Evolutionary conservation across 2,797 vertebrate species (phyloP), one percentile per base, ranked within the genome.

Genomic region (Limnodromus scolopaceus): DNA sequence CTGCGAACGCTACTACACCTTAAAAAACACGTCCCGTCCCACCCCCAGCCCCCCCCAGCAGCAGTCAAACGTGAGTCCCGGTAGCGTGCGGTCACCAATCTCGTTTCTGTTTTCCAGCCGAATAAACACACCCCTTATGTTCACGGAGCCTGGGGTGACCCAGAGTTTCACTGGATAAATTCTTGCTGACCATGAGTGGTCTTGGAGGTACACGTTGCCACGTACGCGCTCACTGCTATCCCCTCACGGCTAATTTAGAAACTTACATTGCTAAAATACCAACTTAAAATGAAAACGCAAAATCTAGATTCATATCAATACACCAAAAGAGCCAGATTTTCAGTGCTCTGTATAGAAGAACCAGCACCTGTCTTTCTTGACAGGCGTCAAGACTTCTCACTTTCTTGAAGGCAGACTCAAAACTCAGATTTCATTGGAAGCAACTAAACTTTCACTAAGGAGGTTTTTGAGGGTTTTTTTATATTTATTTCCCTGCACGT

Each of bases 1-100:
- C 14, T 5, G 6, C 4, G 10, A 5, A 6, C 41, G 3, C 5
- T 2, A 0, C 0, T 1, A 0, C 1, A 1, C 36, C 6, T 16
- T 45, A 5, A 9, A 53, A 27, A 10, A 16, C 39, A 41, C 39
- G 16, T 15, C 39, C 39, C 15, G 15, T 6, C 39, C 39, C 27
- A 1, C 2, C 9, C 11, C 36, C 28, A n/a, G n/a, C 36, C 10
- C 1, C 1, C 2, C 46, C 23, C 43, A 15, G 57, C 61, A 27
- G 53, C 61, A 2, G 0, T 18, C 23, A 4, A 1, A 3, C 7
- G 6, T 2, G 58, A 30, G 43, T 24, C 49, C n/a, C 13, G 2
- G 0, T 3, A 9, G 16, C 14, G 0, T 4, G 81, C 7, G 0
- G 57, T 34, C 49, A 8, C 51, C 0, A 39, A 41, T 20, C 16